Base-by-base conservation (phyloP, 1,140 invertebrate species). In the Hetaerina americana region DNA sequence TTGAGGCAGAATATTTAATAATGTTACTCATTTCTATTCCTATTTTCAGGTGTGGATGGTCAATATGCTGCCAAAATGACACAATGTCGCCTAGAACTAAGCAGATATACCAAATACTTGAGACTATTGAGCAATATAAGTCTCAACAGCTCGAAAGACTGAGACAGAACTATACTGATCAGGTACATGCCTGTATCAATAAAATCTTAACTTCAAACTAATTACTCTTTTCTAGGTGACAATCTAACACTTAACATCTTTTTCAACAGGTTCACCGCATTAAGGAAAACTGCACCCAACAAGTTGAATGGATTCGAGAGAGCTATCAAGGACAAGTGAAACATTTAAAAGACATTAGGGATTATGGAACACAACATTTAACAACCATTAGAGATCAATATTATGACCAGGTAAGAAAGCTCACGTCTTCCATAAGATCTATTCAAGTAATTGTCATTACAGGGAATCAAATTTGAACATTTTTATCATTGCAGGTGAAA, bases 301-400 rank as follows among this genome's bases (percentile, higher is more conserved):
- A 97, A 84, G 90, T 96, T 80, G 95, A 97, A 78, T 93, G 91
- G 88, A 93, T 97, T 72, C 88, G 94, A 77, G 93, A 91, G 76
- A 96, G 92, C 78, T 97, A 97, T 80, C 88, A 91, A 74, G 86
- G 87, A 18, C 94, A 96, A 82, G 89, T 91, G 26, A 91, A 90
- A 76, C 92, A 96, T 80, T 84, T 97, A 22, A 87, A 89, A 72
- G 94, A 95, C 76, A 93, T 97, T 73, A 84, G 92, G 68, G 93
- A 97, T 76, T 96, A 95, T 77, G 94, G 95, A 5, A 90, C 91
- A 5, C 90, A 89, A 77, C 94, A 92, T 80, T 78, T 97, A 69
- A 91, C 91, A 8, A 85, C 90, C 0, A 84, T 97, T 70, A 86
- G 91, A 76, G 94, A 95, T 79, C 94, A 96, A 78, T 97, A 97